Percentiles rank a stretch among this genome's conserved stretches.
phyloP scores from a whole-genome alignment of 2,888 invertebrate genomes.

The Lasioglossum zephyrum region DNA sequence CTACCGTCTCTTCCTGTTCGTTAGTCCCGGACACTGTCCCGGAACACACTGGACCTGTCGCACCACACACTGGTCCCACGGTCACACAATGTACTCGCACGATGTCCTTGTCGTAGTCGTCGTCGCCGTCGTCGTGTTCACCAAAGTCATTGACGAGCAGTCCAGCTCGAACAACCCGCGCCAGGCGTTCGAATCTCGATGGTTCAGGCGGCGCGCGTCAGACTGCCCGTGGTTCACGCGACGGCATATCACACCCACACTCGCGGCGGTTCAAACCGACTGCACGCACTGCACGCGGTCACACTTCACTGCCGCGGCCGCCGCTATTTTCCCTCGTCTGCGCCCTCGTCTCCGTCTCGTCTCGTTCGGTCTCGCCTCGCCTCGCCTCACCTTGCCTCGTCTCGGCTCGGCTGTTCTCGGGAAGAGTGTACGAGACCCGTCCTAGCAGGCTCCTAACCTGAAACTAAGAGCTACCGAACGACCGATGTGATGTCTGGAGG shows the following conservation, averaged over 20 bases:
- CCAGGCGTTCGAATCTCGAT: slow-evolving; percentile 32
- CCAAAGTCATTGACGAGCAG: slow-evolving; percentile 51
- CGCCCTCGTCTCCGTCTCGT: slow-evolving; percentile 41
- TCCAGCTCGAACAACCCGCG: slow-evolving; percentile 15
- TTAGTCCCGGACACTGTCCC: slow-evolving; percentile 58
- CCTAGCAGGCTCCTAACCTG: slow-evolving; percentile 84
- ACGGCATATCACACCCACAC: slow-evolving; percentile 53
- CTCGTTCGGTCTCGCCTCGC: neutral
- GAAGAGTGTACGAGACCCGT: slow-evolving; percentile 83
- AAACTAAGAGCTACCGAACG: slow-evolving; percentile 84
- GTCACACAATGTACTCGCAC: slow-evolving; percentile 51
- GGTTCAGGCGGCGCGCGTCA: slow-evolving; percentile 36
- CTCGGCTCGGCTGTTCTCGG: slow-evolving; percentile 62
- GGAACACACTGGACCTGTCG: slow-evolving; percentile 42
- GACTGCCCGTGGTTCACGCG: slow-evolving; percentile 41
- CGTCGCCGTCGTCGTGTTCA: slow-evolving; percentile 35
- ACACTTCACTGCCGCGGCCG: slow-evolving; percentile 52
- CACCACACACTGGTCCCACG: slow-evolving; percentile 56
- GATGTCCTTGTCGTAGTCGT: slow-evolving; percentile 36
- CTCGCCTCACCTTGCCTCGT: neutral
- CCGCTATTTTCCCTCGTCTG: slow-evolving; percentile 38
- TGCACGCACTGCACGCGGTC: slow-evolving; percentile 51
- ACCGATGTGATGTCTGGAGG: slow-evolving; percentile 83
- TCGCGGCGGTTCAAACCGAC: slow-evolving; percentile 44
- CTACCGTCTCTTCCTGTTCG: slow-evolving; percentile 62